Conservation (phyloP, 2,797 vertebrate species). For the Hyperoplus immaculatus region DNA sequence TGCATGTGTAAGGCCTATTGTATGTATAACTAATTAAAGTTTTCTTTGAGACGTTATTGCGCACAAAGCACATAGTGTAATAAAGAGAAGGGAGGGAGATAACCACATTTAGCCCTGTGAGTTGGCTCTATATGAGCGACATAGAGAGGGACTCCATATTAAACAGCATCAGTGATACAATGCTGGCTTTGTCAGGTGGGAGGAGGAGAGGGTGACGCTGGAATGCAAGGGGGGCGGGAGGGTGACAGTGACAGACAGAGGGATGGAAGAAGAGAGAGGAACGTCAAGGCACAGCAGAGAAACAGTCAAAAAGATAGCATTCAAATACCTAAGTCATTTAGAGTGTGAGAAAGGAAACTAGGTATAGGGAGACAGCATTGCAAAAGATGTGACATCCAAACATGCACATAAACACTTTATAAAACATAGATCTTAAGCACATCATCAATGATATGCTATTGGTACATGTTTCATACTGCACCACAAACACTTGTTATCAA, state of each 20-base stretch:
- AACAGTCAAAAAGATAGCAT: not conserved
- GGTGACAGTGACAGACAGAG: conserved; percentile 48
- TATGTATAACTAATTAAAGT: conserved; percentile 3
- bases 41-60: conserved; percentile 15
- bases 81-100: conserved; percentile 20
- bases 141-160: conserved; percentile 77
- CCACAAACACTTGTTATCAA: not conserved
- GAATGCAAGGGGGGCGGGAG: conserved; percentile 76
- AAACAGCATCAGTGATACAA: conserved; percentile 82
- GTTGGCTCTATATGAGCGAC: conserved; percentile 49
- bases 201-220: conserved; percentile 74
- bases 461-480: not conserved
- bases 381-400: not conserved
- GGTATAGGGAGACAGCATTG: not conserved
- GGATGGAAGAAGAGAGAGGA: conserved; percentile 55
- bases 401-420: not conserved
- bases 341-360: not conserved
- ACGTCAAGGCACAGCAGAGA: not conserved
- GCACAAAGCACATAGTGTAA: conserved; percentile 17
- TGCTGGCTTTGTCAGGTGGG: conserved; percentile 86
- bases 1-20: not conserved
- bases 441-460: not conserved
- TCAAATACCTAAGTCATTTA: not conserved
- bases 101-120: conserved; percentile 37
- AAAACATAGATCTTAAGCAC: not conserved